These are phyloP conservation scores for Holcopasites calliopsidis DNA, from an alignment of 1,140 invertebrate species.

Conservation along the genomic window DNA sequence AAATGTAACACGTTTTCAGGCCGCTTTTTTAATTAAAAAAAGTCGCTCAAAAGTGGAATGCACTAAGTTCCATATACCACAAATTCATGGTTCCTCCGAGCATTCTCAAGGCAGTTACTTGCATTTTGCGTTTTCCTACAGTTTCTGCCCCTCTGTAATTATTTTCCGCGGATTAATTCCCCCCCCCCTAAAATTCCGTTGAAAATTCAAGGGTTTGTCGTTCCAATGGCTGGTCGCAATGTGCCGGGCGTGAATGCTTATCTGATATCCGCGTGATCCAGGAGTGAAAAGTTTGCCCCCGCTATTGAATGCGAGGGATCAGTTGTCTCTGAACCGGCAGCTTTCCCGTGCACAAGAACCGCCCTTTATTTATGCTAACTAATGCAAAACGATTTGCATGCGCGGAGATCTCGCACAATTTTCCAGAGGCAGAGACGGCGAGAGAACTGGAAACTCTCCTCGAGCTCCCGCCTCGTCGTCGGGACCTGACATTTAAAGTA, in stretches of 20 bases:
- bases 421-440: not conserved
- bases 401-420: constrained; percentile 5
- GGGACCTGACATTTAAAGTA: constrained; percentile 59
- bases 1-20: not conserved
- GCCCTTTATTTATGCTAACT: constrained; percentile 63
- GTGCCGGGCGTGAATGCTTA: not conserved
- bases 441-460: constrained; percentile 12
- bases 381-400: constrained; percentile 61
- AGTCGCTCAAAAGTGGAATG: no score
- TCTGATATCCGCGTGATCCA: not conserved
- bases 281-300: not conserved
- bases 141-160: no score
- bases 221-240: not conserved
- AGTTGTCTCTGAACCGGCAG: constrained; percentile 38
- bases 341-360: constrained; percentile 13
- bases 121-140: not conserved
- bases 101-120: not conserved
- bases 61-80: not conserved
- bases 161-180: no score
- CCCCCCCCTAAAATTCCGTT: no score
- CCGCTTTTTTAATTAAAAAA: no score
- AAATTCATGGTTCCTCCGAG: not conserved
- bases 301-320: constrained; percentile 36
- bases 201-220: not conserved
- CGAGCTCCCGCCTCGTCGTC: not conserved